These are phyloP conservation scores for Distichodus sexfasciatus DNA, from an alignment of 2,797 vertebrate genomes.

Conservation along the genomic window DNA sequence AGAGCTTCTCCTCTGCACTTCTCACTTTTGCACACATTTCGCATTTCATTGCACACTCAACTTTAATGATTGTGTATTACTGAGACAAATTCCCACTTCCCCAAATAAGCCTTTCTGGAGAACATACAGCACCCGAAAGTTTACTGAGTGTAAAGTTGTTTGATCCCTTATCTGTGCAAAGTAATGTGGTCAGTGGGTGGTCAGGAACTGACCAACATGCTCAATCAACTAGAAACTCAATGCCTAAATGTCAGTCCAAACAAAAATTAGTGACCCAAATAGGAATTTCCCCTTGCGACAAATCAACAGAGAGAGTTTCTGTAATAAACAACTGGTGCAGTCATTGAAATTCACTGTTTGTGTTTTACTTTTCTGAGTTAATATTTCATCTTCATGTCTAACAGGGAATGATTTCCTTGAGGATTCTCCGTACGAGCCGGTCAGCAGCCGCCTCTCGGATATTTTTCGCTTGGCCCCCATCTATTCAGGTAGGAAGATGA, in stretches of 20 bases:
- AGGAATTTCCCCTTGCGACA: conserved; percentile 37
- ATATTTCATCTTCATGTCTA: conserved; percentile 9
- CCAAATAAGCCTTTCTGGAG: background rate
- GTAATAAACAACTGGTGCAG: background rate
- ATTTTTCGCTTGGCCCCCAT: conserved; percentile 95
- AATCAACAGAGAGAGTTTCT: background rate
- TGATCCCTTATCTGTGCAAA: background rate
- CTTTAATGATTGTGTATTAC: background rate
- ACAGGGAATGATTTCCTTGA: conserved; percentile 94
- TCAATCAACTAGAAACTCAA: conserved; percentile 66
- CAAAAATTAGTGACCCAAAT: conserved; percentile 71
- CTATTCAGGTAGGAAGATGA: conserved; percentile 85
- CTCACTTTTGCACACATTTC: too few species aligned
- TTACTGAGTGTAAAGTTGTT: conserved; percentile 34
- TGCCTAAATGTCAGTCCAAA: conserved; percentile 37
- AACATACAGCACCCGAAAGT: conserved; percentile 10
- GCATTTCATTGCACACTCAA: background rate
- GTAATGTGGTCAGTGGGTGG: too few species aligned
- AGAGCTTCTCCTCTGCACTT: too few species aligned
- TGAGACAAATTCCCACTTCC: too few species aligned
- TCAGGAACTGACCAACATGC: conserved; percentile 34
- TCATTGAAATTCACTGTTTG: background rate
- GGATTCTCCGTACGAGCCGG: conserved; percentile 95
- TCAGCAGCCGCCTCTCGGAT: conserved; percentile 92
- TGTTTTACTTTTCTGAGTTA: background rate